phyloP scores from a whole-genome alignment of 92 coral and sea anemone genomes.

The Isaurus tuberculatus region DNA sequence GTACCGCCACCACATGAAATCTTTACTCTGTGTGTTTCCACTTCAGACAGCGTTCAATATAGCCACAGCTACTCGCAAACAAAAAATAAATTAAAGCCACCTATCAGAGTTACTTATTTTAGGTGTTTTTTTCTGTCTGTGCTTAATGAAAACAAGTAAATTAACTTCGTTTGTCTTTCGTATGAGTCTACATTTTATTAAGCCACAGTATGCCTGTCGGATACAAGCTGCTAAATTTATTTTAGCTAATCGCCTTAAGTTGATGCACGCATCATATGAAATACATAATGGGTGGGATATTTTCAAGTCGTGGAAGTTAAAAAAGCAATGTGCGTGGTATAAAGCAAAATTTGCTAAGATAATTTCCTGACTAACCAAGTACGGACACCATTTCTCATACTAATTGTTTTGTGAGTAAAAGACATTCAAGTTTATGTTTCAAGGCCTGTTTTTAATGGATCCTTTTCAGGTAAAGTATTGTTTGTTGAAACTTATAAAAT shows the following conservation, averaged over 20 bases:
- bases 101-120: conserved; percentile 14
- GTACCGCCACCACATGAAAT: conserved; percentile 32
- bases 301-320: conserved; percentile 15
- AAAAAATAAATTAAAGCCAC: conserved; percentile 15
- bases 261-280: conserved; percentile 1
- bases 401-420: background rate
- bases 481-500: conserved; percentile 2
- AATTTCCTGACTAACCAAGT: background rate
- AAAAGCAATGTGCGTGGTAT: background rate
- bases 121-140: background rate
- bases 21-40: background rate
- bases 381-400: background rate
- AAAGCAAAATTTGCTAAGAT: background rate
- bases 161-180: background rate
- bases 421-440: background rate
- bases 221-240: background rate
- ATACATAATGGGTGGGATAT: conserved; percentile 27
- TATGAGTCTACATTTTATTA: background rate
- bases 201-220: conserved; percentile 2
- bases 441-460: conserved; percentile 13
- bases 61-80: conserved; percentile 1
- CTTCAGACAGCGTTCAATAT: conserved; percentile 27
- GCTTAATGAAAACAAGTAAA: background rate
- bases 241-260: background rate
- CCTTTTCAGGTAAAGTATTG: conserved; percentile 15